Conservation (phyloP, 2,113 vertebrate species). For the Reinhardtius hippoglossoides region DNA sequence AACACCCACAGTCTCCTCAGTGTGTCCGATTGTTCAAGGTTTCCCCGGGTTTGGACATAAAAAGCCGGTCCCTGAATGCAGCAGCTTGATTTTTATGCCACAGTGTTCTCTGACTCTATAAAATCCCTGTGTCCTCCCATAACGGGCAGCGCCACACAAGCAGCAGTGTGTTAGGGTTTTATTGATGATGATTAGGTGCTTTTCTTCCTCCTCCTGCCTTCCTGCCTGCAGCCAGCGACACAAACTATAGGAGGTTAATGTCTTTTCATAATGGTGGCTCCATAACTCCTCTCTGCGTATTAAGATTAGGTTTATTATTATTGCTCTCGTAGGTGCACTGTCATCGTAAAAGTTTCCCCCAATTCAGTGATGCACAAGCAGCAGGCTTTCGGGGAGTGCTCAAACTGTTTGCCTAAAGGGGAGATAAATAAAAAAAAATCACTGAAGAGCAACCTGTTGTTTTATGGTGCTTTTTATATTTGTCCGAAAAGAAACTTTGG, state of each 20-base stretch:
- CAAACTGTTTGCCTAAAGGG: conserved; percentile 49
- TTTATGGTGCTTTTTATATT: conserved; percentile 64
- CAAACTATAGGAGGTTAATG: conserved; percentile 60
- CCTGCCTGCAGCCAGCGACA: conserved; percentile 50
- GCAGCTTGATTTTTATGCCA: conserved; percentile 61
- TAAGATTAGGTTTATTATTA: conserved; percentile 72
- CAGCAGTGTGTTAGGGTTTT: conserved; percentile 49
- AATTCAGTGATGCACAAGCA: conserved; percentile 29
- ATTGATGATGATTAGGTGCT: conserved; percentile 66
- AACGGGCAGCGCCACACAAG: conserved; percentile 52
- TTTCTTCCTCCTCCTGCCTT: conserved; percentile 48
- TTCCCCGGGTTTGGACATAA: conserved; percentile 54
- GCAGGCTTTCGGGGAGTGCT: conserved; percentile 19
- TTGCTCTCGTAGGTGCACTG: conserved; percentile 58
- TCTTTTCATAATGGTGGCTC: conserved; percentile 45
- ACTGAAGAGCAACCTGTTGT: conserved; percentile 62
- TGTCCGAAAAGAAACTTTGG: conserved; percentile 44
- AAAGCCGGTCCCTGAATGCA: conserved; percentile 41
- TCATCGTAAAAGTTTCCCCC: conserved; percentile 60
- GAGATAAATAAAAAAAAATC: conserved; percentile 46
- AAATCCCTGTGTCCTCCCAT: conserved; percentile 65
- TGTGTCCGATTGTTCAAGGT: conserved; percentile 54
- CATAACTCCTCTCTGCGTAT: conserved; percentile 58
- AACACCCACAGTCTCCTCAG: conserved; percentile 40
- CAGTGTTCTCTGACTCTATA: conserved; percentile 64